Base-by-base conservation (phyloP, 64 coral and sea anemone species). In the Anthopleura sola region DNA sequence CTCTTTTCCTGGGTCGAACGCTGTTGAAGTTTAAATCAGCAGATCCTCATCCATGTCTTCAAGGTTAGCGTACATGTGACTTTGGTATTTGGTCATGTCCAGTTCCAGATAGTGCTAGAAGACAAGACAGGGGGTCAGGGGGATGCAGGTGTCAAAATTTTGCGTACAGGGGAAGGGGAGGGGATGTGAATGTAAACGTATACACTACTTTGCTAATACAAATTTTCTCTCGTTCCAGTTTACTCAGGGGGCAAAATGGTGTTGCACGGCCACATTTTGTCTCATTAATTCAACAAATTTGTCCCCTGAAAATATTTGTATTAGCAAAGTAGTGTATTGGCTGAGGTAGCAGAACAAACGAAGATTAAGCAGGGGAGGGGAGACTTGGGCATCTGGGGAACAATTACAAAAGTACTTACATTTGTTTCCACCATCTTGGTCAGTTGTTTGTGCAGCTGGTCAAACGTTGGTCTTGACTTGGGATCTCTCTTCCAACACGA, bases 401-500 rank as follows among this genome's bases (percentile, higher is more conserved):
- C 0, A 44, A 48, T 11, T 5, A 48, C 46, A 51, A 53, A 2
- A 53, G 14, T 12, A 53, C 66, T 34, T 71, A 71, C 66, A 71
- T 71, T 34, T 32, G n/a, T 31, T 71, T 60, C 24, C 20, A 82
- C 81, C 86, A 88, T 60, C 28, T 32, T 50, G 12, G 48, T 56
- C 16, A 88, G 3, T 9, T 4, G 12, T 2, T 78, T 66, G 54
- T 62, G 54, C 23, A 88, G 34, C 39, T 16, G 33, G 11, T 56
- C 86, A 66, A 88, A 88, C 6, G 18, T 68, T 66, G 86, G 86
- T 49, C 86, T 81, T 5, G 46, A 29, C 2, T 19, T 23, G 0
- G 86, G 78, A 40, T 88, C 55, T 18, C 21, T 88, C 31, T 69
- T 66, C 86, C 86, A 88, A 16, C 86, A 88, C 9, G 46, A 44